A percentile compares a stretch with the other conserved stretches of the same genome.
These are phyloP conservation scores for Asteroscopus sphinx DNA, from an alignment of 2,888 invertebrate genomes.

Conservation along the genomic window DNA sequence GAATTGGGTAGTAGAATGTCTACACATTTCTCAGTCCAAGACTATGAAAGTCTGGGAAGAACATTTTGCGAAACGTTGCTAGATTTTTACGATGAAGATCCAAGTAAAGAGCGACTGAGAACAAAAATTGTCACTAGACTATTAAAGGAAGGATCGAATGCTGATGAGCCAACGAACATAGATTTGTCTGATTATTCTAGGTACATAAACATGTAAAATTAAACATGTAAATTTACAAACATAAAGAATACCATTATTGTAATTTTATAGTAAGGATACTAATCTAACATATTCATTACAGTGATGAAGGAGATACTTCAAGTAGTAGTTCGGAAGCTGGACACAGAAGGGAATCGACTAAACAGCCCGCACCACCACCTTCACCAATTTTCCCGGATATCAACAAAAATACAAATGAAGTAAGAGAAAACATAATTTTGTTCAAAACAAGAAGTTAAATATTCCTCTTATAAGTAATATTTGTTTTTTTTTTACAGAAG, in stretches of 20 bases:
- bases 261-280: background rate
- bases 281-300: slow-evolving; percentile 65
- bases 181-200: slow-evolving; percentile 96
- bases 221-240: too few relatives aligned
- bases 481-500: slow-evolving; percentile 69
- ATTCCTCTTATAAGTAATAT: background rate
- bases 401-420: slow-evolving; percentile 72
- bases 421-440: slow-evolving; percentile 49
- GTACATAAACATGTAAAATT: too few relatives aligned
- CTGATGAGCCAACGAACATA: slow-evolving; percentile 96
- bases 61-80: slow-evolving; percentile 97
- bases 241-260: background rate
- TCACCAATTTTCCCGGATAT: slow-evolving; percentile 91
- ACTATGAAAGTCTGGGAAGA: slow-evolving; percentile 93
- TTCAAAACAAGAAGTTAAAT: background rate
- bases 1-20: slow-evolving; percentile 94
- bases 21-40: slow-evolving; percentile 95
- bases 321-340: slow-evolving; percentile 93
- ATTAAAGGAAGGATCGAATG: slow-evolving; percentile 95
- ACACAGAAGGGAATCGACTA: slow-evolving; percentile 87
- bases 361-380: slow-evolving; percentile 91
- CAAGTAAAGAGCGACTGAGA: slow-evolving; percentile 94
- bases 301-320: slow-evolving; percentile 95
- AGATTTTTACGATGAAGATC: slow-evolving; percentile 97
- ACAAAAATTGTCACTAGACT: slow-evolving; percentile 95